A percentile compares a stretch with the other conserved stretches of the same genome.
phyloP scores from a whole-genome alignment of 2,113 vertebrate genomes.

The Natator depressus region DNA sequence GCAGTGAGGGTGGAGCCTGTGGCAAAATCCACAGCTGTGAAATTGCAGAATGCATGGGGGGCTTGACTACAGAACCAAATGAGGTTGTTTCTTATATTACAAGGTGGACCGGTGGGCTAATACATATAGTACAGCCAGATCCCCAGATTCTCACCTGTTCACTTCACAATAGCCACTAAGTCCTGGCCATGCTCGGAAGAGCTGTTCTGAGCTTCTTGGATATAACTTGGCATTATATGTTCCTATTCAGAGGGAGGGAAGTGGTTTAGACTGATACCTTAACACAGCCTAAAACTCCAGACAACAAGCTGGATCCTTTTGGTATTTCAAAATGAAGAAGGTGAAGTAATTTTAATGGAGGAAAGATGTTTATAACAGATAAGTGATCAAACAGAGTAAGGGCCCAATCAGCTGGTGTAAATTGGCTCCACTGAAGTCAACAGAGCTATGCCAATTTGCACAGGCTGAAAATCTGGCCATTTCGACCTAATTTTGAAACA shows the following conservation, averaged over 20 bases:
- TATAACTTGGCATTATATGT: background rate
- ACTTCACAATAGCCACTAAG: background rate
- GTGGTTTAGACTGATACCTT: background rate
- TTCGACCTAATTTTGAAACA: background rate
- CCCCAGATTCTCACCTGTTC: background rate
- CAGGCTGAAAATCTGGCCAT: background rate
- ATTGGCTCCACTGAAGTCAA: background rate
- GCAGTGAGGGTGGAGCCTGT: background rate
- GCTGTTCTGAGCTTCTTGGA: background rate
- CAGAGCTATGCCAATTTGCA: background rate
- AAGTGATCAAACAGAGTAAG: background rate
- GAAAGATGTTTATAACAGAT: background rate
- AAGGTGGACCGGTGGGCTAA: accelerated
- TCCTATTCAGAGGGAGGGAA: background rate
- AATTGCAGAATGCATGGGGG: background rate
- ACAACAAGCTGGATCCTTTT: background rate
- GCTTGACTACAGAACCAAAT: background rate
- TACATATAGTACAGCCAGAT: background rate
- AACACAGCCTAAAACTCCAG: background rate
- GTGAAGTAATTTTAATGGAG: background rate
- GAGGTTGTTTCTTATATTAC: background rate
- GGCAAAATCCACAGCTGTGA: background rate
- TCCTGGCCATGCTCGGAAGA: accelerated
- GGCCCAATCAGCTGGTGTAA: background rate
- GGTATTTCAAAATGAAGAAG: background rate